These are phyloP conservation scores for Coenonympha arcania DNA, from an alignment of 2,888 invertebrate genomes.

Conservation along the genomic window DNA sequence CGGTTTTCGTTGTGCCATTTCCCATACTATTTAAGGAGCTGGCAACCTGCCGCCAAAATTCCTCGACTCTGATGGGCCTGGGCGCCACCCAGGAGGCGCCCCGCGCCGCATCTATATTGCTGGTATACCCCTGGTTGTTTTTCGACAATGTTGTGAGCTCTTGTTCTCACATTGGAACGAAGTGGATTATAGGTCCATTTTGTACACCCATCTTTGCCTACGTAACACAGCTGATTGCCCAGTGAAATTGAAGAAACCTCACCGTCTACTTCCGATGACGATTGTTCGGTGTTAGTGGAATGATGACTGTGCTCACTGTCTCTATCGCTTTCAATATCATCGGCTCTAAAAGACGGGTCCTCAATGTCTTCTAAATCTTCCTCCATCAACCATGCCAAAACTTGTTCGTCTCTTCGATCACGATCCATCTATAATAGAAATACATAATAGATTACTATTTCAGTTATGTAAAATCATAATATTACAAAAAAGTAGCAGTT, in stretches of 20 bases:
- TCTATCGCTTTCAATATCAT: constrained; percentile 17
- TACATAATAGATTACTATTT: neutral
- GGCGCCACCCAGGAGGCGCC: too few relatives aligned
- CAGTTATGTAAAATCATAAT: neutral
- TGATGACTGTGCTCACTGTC: constrained; percentile 16
- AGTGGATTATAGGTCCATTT: constrained; percentile 16
- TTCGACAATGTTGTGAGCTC: constrained; percentile 12
- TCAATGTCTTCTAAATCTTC: constrained; percentile 21
- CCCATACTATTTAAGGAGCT: too few relatives aligned
- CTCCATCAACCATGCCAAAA: constrained; percentile 4
- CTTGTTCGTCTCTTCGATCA: neutral
- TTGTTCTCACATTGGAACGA: constrained; percentile 6
- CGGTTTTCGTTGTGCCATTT: too few relatives aligned
- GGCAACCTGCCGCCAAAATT: too few relatives aligned
- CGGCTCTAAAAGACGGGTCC: constrained; percentile 15
- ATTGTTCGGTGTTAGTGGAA: constrained; percentile 12
- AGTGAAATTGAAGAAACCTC: constrained; percentile 16
- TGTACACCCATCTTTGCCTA: constrained; percentile 14
- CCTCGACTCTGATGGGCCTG: too few relatives aligned
- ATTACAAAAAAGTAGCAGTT: neutral
- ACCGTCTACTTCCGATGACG: constrained; percentile 13
- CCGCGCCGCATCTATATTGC: too few relatives aligned
- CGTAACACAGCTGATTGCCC: constrained; percentile 13
- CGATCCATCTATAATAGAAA: too few relatives aligned
- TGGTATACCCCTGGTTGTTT: constrained; percentile 11